phyloP scores from a whole-genome alignment of 2,113 vertebrate species.

The Irena cyanogastra region DNA sequence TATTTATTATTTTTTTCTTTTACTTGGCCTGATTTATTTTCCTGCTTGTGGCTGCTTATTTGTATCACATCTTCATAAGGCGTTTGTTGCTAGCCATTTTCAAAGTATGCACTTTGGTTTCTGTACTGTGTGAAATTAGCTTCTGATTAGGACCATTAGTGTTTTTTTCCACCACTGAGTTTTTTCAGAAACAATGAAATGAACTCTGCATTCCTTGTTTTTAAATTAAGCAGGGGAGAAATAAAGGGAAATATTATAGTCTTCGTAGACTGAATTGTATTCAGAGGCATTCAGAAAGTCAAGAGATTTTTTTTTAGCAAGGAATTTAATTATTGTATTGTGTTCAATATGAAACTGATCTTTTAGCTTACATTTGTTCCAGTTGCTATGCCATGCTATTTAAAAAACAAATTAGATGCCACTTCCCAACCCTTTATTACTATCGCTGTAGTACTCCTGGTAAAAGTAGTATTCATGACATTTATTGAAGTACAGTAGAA shows the following conservation, averaged over 20 bases:
- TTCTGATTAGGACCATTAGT: not conserved
- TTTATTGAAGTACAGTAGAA: not conserved
- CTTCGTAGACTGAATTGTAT: not conserved
- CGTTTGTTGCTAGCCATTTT: not conserved
- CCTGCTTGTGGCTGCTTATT: not conserved
- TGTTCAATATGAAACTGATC: not conserved
- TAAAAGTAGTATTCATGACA: not conserved
- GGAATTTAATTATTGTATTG: not conserved
- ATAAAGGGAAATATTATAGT: not conserved
- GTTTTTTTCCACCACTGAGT: not conserved
- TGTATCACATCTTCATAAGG: not conserved
- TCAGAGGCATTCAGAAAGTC: not conserved
- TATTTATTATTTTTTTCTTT: not conserved
- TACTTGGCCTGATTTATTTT: not conserved
- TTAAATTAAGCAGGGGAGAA: not conserved
- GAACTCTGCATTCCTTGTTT: not conserved
- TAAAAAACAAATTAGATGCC: not conserved
- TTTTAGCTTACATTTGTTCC: not conserved
- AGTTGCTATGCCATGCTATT: not conserved
- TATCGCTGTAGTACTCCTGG: not conserved
- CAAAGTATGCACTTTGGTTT: not conserved
- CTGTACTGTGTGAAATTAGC: not conserved
- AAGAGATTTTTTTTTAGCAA: not conserved
- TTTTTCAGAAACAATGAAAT: not conserved
- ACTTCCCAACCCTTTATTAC: not conserved